Evolutionary conservation across 2,113 vertebrate genomes (phyloP), one percentile per base, ranked within the genome.

Genomic region (Indicator maculatus): DNA sequence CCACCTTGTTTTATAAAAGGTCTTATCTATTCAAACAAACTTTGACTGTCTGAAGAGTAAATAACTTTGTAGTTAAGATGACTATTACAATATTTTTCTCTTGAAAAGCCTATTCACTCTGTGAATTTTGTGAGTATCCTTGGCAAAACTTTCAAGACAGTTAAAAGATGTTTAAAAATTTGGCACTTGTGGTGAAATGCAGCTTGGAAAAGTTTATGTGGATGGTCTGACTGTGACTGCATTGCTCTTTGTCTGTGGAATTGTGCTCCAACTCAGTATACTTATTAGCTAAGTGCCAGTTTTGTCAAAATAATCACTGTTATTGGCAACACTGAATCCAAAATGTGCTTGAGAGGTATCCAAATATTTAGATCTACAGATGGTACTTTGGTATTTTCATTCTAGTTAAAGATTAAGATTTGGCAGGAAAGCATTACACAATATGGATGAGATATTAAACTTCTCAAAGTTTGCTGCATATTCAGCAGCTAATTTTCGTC

Each of bases 281-380:
- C 8, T 82, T 89, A 82, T 76, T 88, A 89, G 23, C 44, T 82
- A 93, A 73, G 27, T 56, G 64, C 12, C 71, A 73, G 17, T 71
- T 94, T 85, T 73, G 30, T 91, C 55, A 88, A 89, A 91, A 91
- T 3, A 0, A 83, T 89, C n/a, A 31, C 60, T 88, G 14, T 11
- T 4, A 3, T 73, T 93, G 76, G 36, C 50, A 89, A 52, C 10
- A 45, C 36, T 89, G 59, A 86, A 80, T 76, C 27, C 52, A 91
- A 71, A 76, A 77, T 63, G 31, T 66, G 8, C 60, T 89, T 80
- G 92, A 89, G 67, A 93, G 7, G 5, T 59, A 83, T 88, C 64
- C 88, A 96, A 80, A 94, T 94, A 88, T 91, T 94, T 94, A 76
- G 59, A 79, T 66, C 63, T 59, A 45, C 89, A 96, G 96, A 95